A percentile compares a stretch with the other conserved stretches of the same genome.
Evolutionary conservation across 2,888 invertebrate genomes (phyloP).

Genomic region (Octonoba sinensis): DNA sequence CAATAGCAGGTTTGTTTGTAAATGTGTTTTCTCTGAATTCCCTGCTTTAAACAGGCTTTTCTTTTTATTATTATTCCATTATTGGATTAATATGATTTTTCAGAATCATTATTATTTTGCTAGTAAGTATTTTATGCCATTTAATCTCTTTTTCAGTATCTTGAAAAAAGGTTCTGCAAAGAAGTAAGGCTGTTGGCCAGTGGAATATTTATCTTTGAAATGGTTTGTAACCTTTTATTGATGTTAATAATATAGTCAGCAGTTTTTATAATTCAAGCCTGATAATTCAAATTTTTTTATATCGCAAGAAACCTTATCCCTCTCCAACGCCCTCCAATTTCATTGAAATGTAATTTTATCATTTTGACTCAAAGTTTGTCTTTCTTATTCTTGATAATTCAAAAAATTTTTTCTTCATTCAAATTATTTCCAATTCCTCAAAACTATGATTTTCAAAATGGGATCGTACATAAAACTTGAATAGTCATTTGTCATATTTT

Average conservation of each 20-base stretch:
- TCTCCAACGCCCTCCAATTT: not conserved
- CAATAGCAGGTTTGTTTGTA: too few species aligned
- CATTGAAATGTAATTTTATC: not conserved
- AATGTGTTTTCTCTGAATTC: too few species aligned
- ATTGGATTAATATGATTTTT: slow-evolving; percentile 3
- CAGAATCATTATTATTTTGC: too few species aligned
- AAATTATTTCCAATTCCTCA: not conserved
- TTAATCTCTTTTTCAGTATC: slow-evolving; percentile 76
- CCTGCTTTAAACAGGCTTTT: too few species aligned
- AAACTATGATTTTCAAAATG: not conserved
- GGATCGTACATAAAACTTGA: too few species aligned
- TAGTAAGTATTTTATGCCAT: too few species aligned
- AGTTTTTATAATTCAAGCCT: too few species aligned
- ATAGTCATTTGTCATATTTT: too few species aligned
- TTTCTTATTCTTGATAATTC: not conserved
- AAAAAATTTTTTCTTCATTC: not conserved
- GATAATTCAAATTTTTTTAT: not conserved
- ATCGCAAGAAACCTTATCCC: not conserved
- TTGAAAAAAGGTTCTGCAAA: slow-evolving; percentile 87
- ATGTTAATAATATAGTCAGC: too few species aligned
- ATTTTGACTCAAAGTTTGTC: not conserved
- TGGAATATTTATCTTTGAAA: slow-evolving; percentile 84
- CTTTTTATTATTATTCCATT: too few species aligned
- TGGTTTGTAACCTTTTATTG: slow-evolving; percentile 32
- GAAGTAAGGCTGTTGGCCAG: slow-evolving; percentile 83